A percentile compares a stretch with the other conserved stretches of the same genome.
Conservation (phyloP, 2,888 invertebrate species). For the Venusia cambrica region DNA sequence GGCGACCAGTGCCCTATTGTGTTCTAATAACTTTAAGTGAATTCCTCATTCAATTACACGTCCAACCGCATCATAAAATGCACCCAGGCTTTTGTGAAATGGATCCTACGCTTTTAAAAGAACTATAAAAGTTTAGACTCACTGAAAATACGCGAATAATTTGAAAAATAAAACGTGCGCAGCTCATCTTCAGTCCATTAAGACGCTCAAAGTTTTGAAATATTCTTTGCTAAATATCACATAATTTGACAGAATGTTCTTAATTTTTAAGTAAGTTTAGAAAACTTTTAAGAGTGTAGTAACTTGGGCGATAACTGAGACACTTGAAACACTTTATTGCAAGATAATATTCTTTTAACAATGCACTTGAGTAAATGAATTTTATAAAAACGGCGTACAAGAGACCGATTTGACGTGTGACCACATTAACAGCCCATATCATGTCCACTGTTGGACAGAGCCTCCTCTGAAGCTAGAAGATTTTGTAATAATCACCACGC, state of each 20-base stretch:
- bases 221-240: conserved; percentile 24
- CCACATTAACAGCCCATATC: too few relatives aligned
- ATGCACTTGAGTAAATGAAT: too few relatives aligned
- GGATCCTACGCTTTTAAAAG: conserved; percentile 8
- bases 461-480: too few relatives aligned
- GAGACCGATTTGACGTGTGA: too few relatives aligned
- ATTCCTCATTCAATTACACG: conserved; percentile 52
- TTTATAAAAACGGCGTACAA: too few relatives aligned
- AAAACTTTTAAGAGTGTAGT: conserved; percentile 3
- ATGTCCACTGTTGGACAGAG: too few relatives aligned
- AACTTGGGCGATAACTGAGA: too few relatives aligned
- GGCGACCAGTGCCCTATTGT: conserved; percentile 48
- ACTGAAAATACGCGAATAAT: conserved; percentile 20
- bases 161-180: conserved; percentile 23
- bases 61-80: conserved; percentile 28
- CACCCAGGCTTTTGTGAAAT: conserved; percentile 15
- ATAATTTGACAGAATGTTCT: too few relatives aligned
- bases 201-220: conserved; percentile 24
- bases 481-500: too few relatives aligned
- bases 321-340: too few relatives aligned
- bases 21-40: conserved; percentile 70
- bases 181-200: conserved; percentile 27
- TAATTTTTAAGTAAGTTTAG: conserved; percentile 9
- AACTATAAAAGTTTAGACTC: conserved; percentile 22
- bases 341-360: too few relatives aligned